A percentile compares a stretch with the other conserved stretches of the same genome.
These are phyloP conservation scores for Regulus satrapa DNA, from an alignment of 2,113 vertebrate species.

Conservation along the genomic window DNA sequence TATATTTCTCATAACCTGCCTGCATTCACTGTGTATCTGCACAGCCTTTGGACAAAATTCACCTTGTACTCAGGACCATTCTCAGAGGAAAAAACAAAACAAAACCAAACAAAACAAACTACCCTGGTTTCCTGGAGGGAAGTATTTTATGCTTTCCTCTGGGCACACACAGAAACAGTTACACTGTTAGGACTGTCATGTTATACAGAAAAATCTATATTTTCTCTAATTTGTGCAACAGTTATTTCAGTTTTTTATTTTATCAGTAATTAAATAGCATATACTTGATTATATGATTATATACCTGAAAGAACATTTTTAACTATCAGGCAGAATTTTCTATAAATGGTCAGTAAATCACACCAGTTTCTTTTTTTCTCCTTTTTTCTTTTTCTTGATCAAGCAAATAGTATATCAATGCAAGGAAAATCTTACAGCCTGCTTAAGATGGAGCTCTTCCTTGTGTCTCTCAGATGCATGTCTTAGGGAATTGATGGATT, in stretches of 20 bases:
- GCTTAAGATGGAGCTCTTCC: background rate
- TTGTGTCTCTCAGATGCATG: background rate
- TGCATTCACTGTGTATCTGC: background rate
- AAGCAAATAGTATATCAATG: background rate
- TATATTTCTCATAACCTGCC: background rate
- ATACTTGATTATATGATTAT: background rate
- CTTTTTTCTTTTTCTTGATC: background rate
- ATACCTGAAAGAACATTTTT: too few species aligned
- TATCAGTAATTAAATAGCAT: background rate
- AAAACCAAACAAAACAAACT: background rate
- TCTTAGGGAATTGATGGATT: background rate
- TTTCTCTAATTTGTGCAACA: background rate
- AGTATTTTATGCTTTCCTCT: background rate
- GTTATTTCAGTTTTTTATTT: background rate
- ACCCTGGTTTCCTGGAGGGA: background rate
- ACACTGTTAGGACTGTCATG: background rate
- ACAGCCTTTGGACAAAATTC: background rate
- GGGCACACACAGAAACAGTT: background rate
- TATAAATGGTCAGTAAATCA: background rate
- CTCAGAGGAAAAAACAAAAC: background rate
- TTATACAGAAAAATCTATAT: background rate
- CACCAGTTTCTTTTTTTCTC: background rate
- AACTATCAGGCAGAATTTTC: background rate
- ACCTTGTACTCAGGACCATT: background rate
- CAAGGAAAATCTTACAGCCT: background rate